Conservation (phyloP, 1,140 invertebrate genomes). For the Chrysoperla carnea region DNA sequence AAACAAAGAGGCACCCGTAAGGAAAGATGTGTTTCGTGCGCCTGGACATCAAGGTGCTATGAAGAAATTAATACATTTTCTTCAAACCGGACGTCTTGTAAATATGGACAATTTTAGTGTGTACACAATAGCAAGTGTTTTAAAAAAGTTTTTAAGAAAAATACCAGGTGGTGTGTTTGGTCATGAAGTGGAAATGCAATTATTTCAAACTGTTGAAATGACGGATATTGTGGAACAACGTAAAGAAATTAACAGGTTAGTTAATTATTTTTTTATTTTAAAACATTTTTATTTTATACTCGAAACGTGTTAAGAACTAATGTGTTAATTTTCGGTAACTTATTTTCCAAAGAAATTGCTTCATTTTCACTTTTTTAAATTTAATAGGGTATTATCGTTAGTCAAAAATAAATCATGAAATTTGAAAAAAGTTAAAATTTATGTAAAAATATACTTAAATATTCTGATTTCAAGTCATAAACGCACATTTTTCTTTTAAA, state of each 20-base stretch:
- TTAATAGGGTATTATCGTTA: too few relatives aligned
- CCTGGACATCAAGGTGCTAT: slow-evolving; percentile 89
- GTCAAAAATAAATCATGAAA: too few relatives aligned
- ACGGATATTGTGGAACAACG: slow-evolving; percentile 65
- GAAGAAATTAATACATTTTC: slow-evolving; percentile 90
- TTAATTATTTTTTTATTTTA: slow-evolving; percentile 4
- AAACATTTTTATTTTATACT: background rate
- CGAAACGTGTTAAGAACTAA: background rate
- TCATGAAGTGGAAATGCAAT: slow-evolving; percentile 68
- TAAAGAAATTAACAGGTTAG: slow-evolving; percentile 79
- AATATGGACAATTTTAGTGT: slow-evolving; percentile 96
- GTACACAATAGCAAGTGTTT: slow-evolving; percentile 93
- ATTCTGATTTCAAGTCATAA: too few relatives aligned
- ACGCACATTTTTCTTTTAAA: too few relatives aligned
- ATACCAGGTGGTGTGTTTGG: slow-evolving; percentile 93
- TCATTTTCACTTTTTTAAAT: too few relatives aligned
- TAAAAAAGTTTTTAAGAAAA: slow-evolving; percentile 96
- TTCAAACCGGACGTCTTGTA: slow-evolving; percentile 86
- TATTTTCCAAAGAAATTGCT: too few relatives aligned
- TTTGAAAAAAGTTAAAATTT: too few relatives aligned
- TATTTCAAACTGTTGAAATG: slow-evolving; percentile 76
- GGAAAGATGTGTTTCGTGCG: slow-evolving; percentile 86
- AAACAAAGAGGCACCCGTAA: slow-evolving; percentile 83
- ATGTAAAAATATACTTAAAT: too few relatives aligned
- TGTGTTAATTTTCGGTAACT: too few relatives aligned